Evolutionary conservation across 2,797 vertebrate genomes (phyloP), one percentile per base, ranked within the genome.

Genomic region (Sparidentex hasta): DNA sequence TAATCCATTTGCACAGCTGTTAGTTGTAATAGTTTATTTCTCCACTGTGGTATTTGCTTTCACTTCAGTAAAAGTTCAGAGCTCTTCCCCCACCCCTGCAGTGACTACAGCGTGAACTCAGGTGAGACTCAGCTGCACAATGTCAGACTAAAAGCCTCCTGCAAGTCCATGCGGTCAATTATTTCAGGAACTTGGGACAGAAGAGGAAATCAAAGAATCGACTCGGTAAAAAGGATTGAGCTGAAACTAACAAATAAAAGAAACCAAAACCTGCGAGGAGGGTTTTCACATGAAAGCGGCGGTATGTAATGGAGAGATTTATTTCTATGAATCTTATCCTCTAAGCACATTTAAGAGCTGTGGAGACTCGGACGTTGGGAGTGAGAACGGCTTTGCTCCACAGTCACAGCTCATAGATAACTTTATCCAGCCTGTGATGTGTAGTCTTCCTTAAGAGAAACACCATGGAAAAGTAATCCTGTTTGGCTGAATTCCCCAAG

Each of bases 381-480:
- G 76, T 41, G 71, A 56, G 61, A 63, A 65, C 59, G 77, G 72
- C 79, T 90, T 78, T 66, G 55, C 83, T 81, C 64, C 25, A 33
- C 46, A 67, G 72, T 76, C 76, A 69, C 65, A 80, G 82, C 81
- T 86, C 82, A 77, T 51, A 74, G 76, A 83, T 62, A 74, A 84
- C 82, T 84, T 86, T 51, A 89, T 88, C 85, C 73, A 20, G 70
- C 74, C 74, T 68, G 78, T 59, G 81, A 76, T 80, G 71, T 83
- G 77, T 83, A 74, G 86, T 80, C 65, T 74, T 61, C 80, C 80
- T 82, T 55, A 81, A 81, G 73, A 86, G 74, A 78, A 86, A 80
- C 67, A 71, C 70, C 75, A 44, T 76, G 66, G 75, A 76, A 85
- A 86, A 89, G 65, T 89, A 92, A 93, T 93, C 92, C 86, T 70